phyloP scores from a whole-genome alignment of 2,888 invertebrate species.

The Oscheius sp. region DNA sequence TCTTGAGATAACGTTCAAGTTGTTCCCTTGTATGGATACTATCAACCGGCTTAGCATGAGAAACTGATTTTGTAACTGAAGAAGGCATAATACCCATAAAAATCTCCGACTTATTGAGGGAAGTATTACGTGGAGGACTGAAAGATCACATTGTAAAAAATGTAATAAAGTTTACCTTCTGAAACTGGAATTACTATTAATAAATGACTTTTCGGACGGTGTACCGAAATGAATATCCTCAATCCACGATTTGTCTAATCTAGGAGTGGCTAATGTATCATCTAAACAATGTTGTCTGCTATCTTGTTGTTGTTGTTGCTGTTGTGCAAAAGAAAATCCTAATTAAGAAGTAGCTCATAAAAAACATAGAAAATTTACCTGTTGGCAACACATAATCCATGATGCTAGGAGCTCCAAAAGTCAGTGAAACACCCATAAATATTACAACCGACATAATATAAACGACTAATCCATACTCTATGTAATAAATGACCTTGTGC shows the following conservation, averaged over 20 bases:
- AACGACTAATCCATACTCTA: neutral
- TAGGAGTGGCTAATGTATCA: no score
- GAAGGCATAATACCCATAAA: neutral
- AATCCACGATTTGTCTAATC: conserved; percentile 24
- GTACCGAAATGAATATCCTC: conserved; percentile 18
- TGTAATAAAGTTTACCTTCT: neutral
- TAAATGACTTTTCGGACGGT: neutral
- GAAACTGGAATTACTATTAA: neutral
- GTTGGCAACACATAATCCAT: no score
- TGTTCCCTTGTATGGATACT: conserved; percentile 51
- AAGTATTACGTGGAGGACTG: neutral
- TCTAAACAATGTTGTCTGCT: no score
- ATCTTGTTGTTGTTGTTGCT: no score
- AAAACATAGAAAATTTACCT: neutral
- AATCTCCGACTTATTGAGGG: neutral
- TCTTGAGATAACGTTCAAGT: conserved; percentile 37
- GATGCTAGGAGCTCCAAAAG: conserved; percentile 3
- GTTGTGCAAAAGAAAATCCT: no score
- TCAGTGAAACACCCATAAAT: neutral
- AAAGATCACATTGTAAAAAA: neutral
- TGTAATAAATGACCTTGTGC: neutral
- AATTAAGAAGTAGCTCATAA: neutral
- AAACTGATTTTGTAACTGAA: conserved; percentile 1
- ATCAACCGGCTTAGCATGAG: conserved; percentile 31
- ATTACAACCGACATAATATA: neutral